Base-by-base conservation (phyloP, 2,888 invertebrate species). In the Dione juno region DNA sequence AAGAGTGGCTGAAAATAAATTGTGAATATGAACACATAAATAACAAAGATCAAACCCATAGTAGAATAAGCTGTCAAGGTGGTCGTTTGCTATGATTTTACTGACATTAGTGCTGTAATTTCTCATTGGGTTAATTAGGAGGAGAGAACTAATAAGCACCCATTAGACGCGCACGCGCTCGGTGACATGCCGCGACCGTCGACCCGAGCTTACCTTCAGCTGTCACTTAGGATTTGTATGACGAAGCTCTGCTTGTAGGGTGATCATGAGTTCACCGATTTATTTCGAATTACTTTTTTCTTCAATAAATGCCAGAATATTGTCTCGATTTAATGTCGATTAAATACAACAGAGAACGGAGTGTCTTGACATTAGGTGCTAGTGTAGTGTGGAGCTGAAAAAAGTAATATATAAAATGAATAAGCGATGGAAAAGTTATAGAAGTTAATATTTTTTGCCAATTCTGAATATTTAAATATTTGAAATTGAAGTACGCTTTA, bases 71-170 rank as follows among this genome's bases (percentile, higher is more conserved):
- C 68, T 59, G 68, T 58, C 70, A 74, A 71, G 76, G 74, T 74
- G 75, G 74, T 72, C 74, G 67, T 75, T 84, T 84, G 82, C 67
- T 70, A 67, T 64, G 74, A 69, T 73, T 72, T 77, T 64, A 64
- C 5, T 19, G 28, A 1, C 1, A 37, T 74, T 68, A 54, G 68
- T 67, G 65, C 72, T 66, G 71, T 59, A 75, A 74, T 77, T 72
- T 75, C 80, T 82, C 81, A 76, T 81, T 81, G 81, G 84, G 81
- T 84, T 88, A 88, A 89, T 89, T 88, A 86, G 84, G 80, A 82
- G 80, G 83, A 85, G 85, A 85, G 83, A 82, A 81, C 78, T 84
- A 85, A 85, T 84, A 81, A 77, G 76, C 76, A 72, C 74, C 76
- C 75, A 77, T 84, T 86, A 84, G 79, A 78, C 73, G 77, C 80